These are phyloP conservation scores for Drosophila falleni DNA, from an alignment of 2,888 invertebrate genomes.

Conservation along the genomic window DNA sequence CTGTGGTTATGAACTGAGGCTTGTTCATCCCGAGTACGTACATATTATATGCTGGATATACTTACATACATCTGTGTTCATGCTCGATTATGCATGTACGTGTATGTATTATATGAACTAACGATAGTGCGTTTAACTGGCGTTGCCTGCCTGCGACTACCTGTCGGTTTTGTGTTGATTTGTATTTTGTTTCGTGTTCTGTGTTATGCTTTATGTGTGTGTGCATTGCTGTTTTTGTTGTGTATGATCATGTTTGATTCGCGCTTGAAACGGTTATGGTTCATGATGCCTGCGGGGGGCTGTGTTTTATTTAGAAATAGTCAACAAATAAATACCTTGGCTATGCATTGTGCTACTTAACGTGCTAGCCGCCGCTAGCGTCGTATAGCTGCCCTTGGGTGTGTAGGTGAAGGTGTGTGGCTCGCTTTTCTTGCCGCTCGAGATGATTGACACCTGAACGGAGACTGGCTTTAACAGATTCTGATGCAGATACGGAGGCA, in stretches of 20 bases:
- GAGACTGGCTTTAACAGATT: constrained; percentile 89
- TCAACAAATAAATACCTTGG: constrained; percentile 85
- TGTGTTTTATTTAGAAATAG: constrained; percentile 50
- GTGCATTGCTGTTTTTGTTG: constrained; percentile 13
- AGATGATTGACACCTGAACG: constrained; percentile 92
- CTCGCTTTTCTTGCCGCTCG: constrained; percentile 94
- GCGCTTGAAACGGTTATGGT: constrained; percentile 35
- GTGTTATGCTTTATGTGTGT: constrained; percentile 8
- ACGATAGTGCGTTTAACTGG: constrained; percentile 32
- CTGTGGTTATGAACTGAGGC: not conserved
- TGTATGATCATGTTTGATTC: constrained; percentile 32
- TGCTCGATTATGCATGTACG: constrained; percentile 10
- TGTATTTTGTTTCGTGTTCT: constrained; percentile 3
- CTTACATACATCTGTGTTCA: constrained; percentile 19
- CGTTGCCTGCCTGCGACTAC: constrained; percentile 47
- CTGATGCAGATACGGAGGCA: constrained; percentile 91
- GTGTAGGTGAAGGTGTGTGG: constrained; percentile 94
- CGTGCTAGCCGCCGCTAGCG: constrained; percentile 84
- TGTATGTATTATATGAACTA: constrained; percentile 23
- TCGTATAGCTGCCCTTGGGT: constrained; percentile 86
- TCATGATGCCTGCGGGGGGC: constrained; percentile 31
- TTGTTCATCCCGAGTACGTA: constrained; percentile 11
- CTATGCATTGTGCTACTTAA: constrained; percentile 83
- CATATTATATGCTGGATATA: constrained; percentile 17
- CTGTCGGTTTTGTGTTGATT: constrained; percentile 38